Evolutionary conservation across 2,797 vertebrate genomes (phyloP), one percentile per base, ranked within the genome.

Genomic region (Megaceryle alcyon): DNA sequence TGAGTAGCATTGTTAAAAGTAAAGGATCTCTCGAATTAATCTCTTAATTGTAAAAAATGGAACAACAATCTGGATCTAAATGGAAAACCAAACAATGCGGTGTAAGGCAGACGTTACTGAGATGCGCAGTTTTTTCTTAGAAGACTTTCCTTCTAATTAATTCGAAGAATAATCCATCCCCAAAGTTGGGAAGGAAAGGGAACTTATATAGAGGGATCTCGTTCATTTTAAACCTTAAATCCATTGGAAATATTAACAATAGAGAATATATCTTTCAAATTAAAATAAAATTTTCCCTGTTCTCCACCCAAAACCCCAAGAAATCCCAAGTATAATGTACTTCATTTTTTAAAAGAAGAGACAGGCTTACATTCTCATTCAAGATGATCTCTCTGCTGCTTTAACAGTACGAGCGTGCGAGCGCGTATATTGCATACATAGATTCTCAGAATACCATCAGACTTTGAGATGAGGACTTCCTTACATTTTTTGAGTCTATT

Each of bases 401-500:
- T 88, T 86, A 86, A 75, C 23, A 65, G 49, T 79, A 69, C 75
- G 73, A 0, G 1, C 0, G 79, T 64, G 71, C 81, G 56, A 71
- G 69, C 77, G 76, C 75, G 59, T 85, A 70, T 86, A 92, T 79
- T 78, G 59, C 70, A 61, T 69, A 69, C 14, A 41, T 63, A 90
- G 82, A 76, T 25, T 72, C 63, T 86, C 68, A 76, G 88, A 92
- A 82, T 83, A 92, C 97, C 91, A 59, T 97, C 97, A 97, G 97
- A 97, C 97, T 97, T 98, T 98, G 97, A 98, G 96, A 96, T 91
- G 33, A 91, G 96, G 81, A 33, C 88, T 89, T 96, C 18, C 86
- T 85, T 88, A 79, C 10, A 44, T 96, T 88, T n/a, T 57, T 77
- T 76, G 75, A 96, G 69, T 92, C 70, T 88, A 56, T 77, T 86